Evolutionary conservation across 2,797 vertebrate genomes (phyloP).

Genomic region (Diplodus puntazzo): DNA sequence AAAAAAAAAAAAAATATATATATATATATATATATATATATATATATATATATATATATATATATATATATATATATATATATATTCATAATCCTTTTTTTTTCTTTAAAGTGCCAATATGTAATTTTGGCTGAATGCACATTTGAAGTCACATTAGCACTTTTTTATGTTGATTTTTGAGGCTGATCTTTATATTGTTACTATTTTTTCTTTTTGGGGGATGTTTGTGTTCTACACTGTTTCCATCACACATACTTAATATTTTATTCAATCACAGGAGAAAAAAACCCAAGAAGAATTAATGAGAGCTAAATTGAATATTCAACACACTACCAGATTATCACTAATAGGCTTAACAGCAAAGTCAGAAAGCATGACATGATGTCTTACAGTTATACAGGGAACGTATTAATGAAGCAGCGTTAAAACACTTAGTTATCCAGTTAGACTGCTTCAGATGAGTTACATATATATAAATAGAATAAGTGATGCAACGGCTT

Average conservation of each 20-base stretch:
- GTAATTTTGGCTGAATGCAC: background rate
- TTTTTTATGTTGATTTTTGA: background rate
- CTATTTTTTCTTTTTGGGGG: background rate
- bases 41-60: too few relatives aligned
- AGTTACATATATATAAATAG: constrained; percentile 8
- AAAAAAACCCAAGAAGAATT: background rate
- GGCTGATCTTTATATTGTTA: background rate
- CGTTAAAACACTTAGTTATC: constrained; percentile 23
- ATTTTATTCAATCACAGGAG: background rate
- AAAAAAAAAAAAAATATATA: too few relatives aligned
- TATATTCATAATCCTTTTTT: too few relatives aligned
- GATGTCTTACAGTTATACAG: constrained; percentile 22
- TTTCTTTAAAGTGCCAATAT: too few relatives aligned
- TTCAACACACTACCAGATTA: constrained; percentile 20
- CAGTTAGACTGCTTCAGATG: constrained; percentile 19
- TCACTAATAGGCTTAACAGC: constrained; percentile 44
- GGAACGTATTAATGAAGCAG: constrained; percentile 13
- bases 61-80: too few relatives aligned
- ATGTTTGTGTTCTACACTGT: constrained; percentile 6
- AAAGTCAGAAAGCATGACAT: constrained; percentile 37
- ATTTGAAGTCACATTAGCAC: too few relatives aligned
- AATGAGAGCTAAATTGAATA: constrained; percentile 9
- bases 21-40: too few relatives aligned
- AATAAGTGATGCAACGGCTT: background rate
- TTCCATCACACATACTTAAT: background rate